phyloP scores from a whole-genome alignment of 2,797 vertebrate genomes.

The Mastacembelus armatus region DNA sequence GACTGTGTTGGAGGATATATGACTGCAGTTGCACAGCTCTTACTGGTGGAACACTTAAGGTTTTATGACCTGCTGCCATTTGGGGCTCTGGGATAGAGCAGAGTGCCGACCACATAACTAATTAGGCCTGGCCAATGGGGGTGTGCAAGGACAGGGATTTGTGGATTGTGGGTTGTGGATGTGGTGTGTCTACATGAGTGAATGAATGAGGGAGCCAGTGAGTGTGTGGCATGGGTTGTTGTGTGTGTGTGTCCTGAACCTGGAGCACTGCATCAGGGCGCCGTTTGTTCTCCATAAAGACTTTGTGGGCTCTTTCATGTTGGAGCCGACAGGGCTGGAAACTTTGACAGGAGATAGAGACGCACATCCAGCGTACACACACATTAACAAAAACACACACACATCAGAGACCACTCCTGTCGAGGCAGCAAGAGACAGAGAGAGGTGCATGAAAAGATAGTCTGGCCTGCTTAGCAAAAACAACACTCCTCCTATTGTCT shows the following conservation, averaged over 20 bases:
- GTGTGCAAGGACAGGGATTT: conserved; percentile 68
- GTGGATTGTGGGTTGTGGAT: conserved; percentile 68
- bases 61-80: conserved; percentile 88
- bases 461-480: conserved; percentile 64
- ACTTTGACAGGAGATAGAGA: conserved; percentile 66
- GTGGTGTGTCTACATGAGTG: conserved; percentile 63
- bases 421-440: conserved; percentile 23
- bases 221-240: conserved; percentile 54
- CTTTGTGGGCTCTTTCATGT: conserved; percentile 54
- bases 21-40: conserved; percentile 77
- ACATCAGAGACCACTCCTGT: conserved; percentile 41
- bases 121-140: conserved; percentile 74
- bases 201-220: conserved; percentile 38
- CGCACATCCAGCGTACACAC: conserved; percentile 30
- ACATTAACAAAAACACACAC: conserved; percentile 30
- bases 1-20: conserved; percentile 74
- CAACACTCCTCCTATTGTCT: conserved; percentile 64
- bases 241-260: conserved; percentile 39
- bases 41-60: conserved; percentile 90
- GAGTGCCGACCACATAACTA: conserved; percentile 80
- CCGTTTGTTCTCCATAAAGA: conserved; percentile 66
- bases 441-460: conserved; percentile 48
- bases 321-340: conserved; percentile 66
- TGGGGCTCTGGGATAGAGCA: conserved; percentile 76
- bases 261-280: conserved; percentile 53